These are phyloP conservation scores for Pogonomyrmex californicus DNA, from an alignment of 1,140 invertebrate species.

Conservation along the genomic window DNA sequence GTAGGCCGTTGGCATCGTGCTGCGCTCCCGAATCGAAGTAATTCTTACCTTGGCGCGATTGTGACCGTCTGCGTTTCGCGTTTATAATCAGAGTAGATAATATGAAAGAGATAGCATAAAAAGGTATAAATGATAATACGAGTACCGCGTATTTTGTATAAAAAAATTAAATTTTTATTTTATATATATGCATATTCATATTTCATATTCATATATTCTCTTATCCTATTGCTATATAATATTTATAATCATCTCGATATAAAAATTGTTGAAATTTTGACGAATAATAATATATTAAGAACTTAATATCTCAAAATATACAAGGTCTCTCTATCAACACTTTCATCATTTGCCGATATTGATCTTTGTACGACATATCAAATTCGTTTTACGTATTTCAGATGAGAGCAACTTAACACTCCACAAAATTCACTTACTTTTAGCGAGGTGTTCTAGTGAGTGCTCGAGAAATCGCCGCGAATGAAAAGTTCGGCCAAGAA, in stretches of 20 bases:
- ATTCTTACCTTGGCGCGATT: slow-evolving; percentile 47
- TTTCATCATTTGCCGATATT: background rate
- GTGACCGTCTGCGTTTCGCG: slow-evolving; percentile 44
- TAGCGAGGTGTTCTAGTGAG: background rate
- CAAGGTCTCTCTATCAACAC: background rate
- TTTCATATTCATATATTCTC: background rate
- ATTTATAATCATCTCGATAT: background rate
- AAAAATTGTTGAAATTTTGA: background rate
- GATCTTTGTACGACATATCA: background rate
- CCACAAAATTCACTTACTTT: slow-evolving; percentile 27
- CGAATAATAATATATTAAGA: background rate
- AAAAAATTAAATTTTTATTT: slow-evolving; percentile 2
- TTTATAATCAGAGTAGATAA: slow-evolving; percentile 33
- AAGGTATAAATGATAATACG: background rate
- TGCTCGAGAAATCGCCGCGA: slow-evolving; percentile 24
- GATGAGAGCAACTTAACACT: background rate
- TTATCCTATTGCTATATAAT: background rate
- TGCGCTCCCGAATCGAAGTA: slow-evolving; percentile 62
- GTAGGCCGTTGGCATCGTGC: slow-evolving; percentile 33
- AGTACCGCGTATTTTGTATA: background rate
- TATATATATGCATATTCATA: background rate
- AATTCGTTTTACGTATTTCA: slow-evolving; percentile 8
- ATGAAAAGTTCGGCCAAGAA: slow-evolving; percentile 67
- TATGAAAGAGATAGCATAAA: slow-evolving; percentile 1
- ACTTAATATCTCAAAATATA: background rate